Evolutionary conservation across 2,797 vertebrate genomes (phyloP), one percentile per base, ranked within the genome.

Genomic region (Carapus acus): DNA sequence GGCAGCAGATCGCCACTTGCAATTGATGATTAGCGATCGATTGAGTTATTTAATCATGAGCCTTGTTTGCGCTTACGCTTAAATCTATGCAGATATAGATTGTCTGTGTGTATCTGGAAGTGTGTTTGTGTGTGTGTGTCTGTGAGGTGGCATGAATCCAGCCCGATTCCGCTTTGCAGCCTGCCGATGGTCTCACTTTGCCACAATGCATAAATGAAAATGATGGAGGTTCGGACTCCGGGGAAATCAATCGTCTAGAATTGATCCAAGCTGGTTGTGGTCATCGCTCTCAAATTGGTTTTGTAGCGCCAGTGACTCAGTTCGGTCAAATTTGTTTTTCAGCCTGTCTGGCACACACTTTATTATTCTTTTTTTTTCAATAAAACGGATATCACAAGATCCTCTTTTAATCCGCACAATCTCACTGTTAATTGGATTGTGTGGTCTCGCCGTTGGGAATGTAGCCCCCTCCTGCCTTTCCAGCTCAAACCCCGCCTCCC

Each of bases 151-250:
- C 24, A 27, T 9, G 5, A 4, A 27, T 27, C 24, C 24, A 27
- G 5, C 37, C 37, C n/a, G 45, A 40, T 49, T 53, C 52, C 7
- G 53, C 16, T 40, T 42, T 24, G 33, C 7, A 11, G 46, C 38
- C 52, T 20, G 51, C 21, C 4, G 29, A 37, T 31, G 16, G 31
- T 15, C 37, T 49, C 24, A 29, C 36, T 42, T 60, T 31, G n/a
- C 9, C 54, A 23, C 36, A 33, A 15, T 29, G 21, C 15, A 19
- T 40, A 18, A 51, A 62, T 50, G 22, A 27, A 34, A 64, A 16
- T 1, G 5, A 12, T 1, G 1, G 17, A 45, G 18, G 52, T 52
- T 40, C 6, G 22, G 13, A 19, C 17, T 20, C 31, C 27, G 8
- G 17, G 20, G 29, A 58, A 36, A 19, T 43, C 8, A 36, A 24